Conservation (phyloP, 2,113 vertebrate genomes). For the Paracanthobrama guichenoti region DNA sequence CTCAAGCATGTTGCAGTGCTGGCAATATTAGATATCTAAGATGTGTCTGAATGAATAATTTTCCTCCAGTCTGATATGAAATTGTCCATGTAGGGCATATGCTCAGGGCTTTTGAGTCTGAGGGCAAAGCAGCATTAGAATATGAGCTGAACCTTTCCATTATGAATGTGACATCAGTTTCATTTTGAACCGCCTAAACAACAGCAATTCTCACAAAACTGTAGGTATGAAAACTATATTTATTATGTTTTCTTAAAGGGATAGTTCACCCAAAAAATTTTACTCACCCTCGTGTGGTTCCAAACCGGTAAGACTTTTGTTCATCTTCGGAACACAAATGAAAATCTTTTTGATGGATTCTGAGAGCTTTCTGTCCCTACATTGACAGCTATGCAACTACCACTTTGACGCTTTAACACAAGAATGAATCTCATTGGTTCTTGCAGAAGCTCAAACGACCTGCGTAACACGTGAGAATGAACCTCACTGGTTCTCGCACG, state of each 20-base stretch:
- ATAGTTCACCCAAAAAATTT: too few species aligned
- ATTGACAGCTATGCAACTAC: too few species aligned
- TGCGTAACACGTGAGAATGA: too few species aligned
- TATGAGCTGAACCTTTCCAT: background rate
- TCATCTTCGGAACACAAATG: too few species aligned
- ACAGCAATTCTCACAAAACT: background rate
- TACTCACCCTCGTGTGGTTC: too few species aligned
- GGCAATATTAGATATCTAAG: background rate
- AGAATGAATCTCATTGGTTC: too few species aligned
- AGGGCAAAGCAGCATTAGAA: background rate
- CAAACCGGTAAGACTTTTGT: too few species aligned
- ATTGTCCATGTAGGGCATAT: background rate
- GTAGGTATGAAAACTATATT: background rate
- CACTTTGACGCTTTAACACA: too few species aligned
- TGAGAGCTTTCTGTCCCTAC: too few species aligned
- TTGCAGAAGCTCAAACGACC: too few species aligned
- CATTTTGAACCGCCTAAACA: background rate
- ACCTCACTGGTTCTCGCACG: too few species aligned
- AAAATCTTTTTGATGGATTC: too few species aligned
- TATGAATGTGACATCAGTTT: background rate
- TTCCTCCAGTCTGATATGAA: background rate
- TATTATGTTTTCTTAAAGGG: background rate
- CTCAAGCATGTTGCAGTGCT: background rate
- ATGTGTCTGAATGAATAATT: background rate
- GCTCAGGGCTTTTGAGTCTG: constrained; percentile 7